These are phyloP conservation scores for Chlorodrepanis virens DNA, from an alignment of 2,113 vertebrate genomes.

Conservation along the genomic window DNA sequence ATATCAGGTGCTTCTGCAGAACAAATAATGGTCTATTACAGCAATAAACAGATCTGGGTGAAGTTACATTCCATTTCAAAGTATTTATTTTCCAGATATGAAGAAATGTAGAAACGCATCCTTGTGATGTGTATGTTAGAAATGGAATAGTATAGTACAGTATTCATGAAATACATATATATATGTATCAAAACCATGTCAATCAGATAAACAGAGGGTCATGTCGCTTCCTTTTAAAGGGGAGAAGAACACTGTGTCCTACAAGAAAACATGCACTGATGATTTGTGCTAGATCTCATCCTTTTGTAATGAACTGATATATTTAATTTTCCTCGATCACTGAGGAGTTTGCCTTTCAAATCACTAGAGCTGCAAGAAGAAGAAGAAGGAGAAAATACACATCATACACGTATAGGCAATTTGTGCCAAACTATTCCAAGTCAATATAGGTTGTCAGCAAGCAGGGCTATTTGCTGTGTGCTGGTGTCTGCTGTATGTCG, in stretches of 20 bases:
- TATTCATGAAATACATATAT: not conserved
- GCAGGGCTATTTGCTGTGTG: conserved; percentile 57
- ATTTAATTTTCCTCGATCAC: not conserved
- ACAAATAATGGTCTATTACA: not conserved
- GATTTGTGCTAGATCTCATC: not conserved
- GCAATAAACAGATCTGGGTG: not conserved
- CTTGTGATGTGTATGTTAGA: not conserved
- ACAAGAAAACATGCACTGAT: not conserved
- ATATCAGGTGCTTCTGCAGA: not conserved
- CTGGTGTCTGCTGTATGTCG: conserved; percentile 24
- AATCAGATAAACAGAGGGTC: not conserved
- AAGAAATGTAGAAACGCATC: not conserved
- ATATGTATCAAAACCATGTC: not conserved
- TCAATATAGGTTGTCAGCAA: conserved; percentile 56
- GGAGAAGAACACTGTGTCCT: not conserved
- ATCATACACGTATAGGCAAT: conserved; percentile 1
- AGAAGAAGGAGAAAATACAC: not conserved
- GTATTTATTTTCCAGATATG: not conserved
- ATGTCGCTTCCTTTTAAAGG: not conserved
- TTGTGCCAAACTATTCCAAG: conserved; percentile 59
- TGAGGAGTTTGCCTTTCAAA: conserved; percentile 14
- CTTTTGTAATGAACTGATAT: not conserved
- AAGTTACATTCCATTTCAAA: not conserved
- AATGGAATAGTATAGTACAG: not conserved
- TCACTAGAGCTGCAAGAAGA: not conserved